phyloP scores from a whole-genome alignment of 2,113 vertebrate species.

The Lutjanus erythropterus region DNA sequence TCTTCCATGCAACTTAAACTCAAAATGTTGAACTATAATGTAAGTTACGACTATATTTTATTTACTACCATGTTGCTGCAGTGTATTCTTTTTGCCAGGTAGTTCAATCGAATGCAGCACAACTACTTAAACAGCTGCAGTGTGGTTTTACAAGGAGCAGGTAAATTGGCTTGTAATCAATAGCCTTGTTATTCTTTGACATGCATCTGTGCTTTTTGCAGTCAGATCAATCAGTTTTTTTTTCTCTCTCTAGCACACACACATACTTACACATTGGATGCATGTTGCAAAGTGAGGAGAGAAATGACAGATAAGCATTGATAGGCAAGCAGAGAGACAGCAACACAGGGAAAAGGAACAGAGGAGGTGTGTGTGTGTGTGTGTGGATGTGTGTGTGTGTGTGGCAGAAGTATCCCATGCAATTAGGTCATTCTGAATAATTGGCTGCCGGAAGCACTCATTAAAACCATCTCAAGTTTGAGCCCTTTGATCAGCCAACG shows the following conservation, averaged over 20 bases:
- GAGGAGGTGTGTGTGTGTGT: slow-evolving; percentile 8
- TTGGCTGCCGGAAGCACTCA: slow-evolving; percentile 46
- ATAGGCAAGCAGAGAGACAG: slow-evolving; percentile 13
- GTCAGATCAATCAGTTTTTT: slow-evolving; percentile 1
- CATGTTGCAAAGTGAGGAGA: background rate
- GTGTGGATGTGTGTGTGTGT: slow-evolving; percentile 30
- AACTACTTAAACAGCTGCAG: background rate
- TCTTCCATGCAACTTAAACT: background rate
- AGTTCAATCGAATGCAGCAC: background rate
- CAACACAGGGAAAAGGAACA: background rate
- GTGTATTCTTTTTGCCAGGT: background rate
- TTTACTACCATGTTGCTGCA: background rate
- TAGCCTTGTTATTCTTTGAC: slow-evolving; percentile 23
- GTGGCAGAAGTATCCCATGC: slow-evolving; percentile 42
- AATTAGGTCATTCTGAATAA: slow-evolving; percentile 66
- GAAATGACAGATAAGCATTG: background rate
- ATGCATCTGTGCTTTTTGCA: background rate
- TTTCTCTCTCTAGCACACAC: background rate
- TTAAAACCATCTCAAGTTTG: slow-evolving; percentile 56
- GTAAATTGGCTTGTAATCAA: slow-evolving; percentile 23
- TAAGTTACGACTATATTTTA: background rate
- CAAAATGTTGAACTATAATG: background rate
- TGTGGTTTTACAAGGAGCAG: background rate
- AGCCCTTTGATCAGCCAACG: slow-evolving; percentile 59
- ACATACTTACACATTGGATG: background rate